Conservation (phyloP, 1,140 invertebrate species). For the Nylanderia fulva region DNA sequence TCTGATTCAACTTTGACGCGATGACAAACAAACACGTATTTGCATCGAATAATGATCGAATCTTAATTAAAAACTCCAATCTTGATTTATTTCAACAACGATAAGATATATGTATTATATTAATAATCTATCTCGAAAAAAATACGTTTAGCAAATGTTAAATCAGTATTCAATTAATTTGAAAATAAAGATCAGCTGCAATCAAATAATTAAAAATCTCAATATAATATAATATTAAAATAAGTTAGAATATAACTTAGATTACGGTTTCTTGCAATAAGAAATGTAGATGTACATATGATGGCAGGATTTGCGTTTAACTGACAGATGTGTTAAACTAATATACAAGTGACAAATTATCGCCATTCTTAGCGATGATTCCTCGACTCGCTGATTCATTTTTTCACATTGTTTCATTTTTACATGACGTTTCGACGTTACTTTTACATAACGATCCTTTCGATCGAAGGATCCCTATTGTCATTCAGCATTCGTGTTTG, state of each 20-base stretch:
- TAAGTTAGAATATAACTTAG: neutral
- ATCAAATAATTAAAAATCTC: neutral
- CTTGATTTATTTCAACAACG: no score
- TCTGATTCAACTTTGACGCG: no score
- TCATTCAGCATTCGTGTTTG: constrained; percentile 34
- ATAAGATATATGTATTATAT: neutral
- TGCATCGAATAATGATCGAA: neutral
- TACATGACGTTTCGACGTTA: neutral
- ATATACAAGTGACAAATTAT: constrained; percentile 22
- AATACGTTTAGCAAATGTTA: neutral
- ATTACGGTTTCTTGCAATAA: neutral
- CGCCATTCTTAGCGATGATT: neutral
- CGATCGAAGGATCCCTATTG: constrained; percentile 10
- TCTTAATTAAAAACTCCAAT: neutral
- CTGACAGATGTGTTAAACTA: neutral
- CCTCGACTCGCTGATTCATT: constrained; percentile 7
- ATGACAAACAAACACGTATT: no score
- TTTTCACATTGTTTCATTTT: neutral
- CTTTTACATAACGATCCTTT: neutral
- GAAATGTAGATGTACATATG: neutral
- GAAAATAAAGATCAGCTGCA: neutral
- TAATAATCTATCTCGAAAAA: neutral
- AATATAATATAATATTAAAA: neutral
- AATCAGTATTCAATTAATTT: neutral
- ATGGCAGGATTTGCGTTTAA: neutral